A percentile compares a stretch with the other conserved stretches of the same genome.
Conservation (phyloP, 2,113 vertebrate genomes). For the Brachirus orientalis region DNA sequence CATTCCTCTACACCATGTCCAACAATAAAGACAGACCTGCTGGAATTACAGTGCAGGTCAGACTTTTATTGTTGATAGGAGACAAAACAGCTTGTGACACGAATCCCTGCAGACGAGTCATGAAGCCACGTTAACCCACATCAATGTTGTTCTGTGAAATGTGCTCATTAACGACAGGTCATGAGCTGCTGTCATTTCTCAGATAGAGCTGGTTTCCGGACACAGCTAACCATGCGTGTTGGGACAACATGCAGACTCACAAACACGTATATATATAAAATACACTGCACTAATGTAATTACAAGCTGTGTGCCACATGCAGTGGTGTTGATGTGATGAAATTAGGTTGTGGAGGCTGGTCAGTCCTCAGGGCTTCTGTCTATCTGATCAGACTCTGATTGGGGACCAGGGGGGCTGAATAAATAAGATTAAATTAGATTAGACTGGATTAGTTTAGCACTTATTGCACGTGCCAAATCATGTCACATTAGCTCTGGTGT, state of each 20-base stretch:
- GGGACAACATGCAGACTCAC: constrained; percentile 17
- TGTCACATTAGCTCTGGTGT: constrained; percentile 79
- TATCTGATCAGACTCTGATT: constrained; percentile 77
- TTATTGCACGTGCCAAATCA: constrained; percentile 83
- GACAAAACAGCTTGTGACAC: constrained; percentile 22
- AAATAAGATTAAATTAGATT: constrained; percentile 80
- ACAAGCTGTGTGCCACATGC: constrained; percentile 71
- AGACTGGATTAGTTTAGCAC: constrained; percentile 81
- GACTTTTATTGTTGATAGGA: constrained; percentile 10
- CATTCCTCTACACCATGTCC: constrained; percentile 49
- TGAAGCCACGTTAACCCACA: constrained; percentile 54
- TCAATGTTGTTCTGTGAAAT: constrained; percentile 28
- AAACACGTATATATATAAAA: constrained; percentile 28
- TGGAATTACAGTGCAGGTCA: constrained; percentile 5
- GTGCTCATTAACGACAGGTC: constrained; percentile 57
- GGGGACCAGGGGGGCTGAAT: constrained; percentile 62
- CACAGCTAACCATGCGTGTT: constrained; percentile 22
- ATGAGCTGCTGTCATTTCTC: constrained; percentile 41
- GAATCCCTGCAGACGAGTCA: constrained; percentile 28
- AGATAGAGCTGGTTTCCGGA: constrained; percentile 18
- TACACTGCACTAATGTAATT: constrained; percentile 70
- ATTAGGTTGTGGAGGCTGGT: constrained; percentile 73
- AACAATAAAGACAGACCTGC: constrained; percentile 10
- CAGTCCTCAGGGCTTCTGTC: constrained; percentile 76
- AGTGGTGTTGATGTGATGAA: constrained; percentile 71